Evolutionary conservation across 2,113 vertebrate species (phyloP).

Genomic region (Fregetta grallaria): DNA sequence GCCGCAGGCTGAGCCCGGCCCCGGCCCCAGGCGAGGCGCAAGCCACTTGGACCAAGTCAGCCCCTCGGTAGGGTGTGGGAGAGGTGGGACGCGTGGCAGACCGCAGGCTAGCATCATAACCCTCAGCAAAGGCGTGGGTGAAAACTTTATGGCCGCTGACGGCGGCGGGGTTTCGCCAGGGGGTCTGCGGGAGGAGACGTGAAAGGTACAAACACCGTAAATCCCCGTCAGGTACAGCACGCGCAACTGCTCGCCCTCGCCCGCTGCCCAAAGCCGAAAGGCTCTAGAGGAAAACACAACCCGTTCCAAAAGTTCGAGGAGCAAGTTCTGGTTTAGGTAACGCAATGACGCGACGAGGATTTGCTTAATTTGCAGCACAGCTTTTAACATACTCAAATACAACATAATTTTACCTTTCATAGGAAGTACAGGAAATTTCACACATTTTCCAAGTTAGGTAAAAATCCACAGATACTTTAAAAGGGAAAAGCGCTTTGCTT

Average conservation of each 20-base stretch:
- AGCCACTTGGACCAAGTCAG: not conserved
- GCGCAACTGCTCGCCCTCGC: accelerated
- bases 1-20: not conserved
- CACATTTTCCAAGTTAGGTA: not conserved
- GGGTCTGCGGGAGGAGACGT: not conserved
- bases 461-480: not conserved
- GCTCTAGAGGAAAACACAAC: not conserved
- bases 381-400: not conserved
- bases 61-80: not conserved
- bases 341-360: accelerated
- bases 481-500: not conserved
- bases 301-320: not conserved
- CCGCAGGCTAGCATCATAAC: not conserved
- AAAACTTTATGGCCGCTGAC: not conserved
- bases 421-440: not conserved
- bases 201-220: accelerated
- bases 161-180: not conserved
- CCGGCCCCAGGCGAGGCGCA: accelerated
- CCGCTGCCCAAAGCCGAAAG: not conserved
- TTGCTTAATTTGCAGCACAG: not conserved
- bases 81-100: not conserved
- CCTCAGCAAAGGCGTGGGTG: not conserved
- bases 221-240: not conserved
- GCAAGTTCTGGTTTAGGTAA: not conserved
- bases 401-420: not conserved